Evolutionary conservation across 2,888 invertebrate genomes (phyloP).

Genomic region (Ganaspis brasiliensis): DNA sequence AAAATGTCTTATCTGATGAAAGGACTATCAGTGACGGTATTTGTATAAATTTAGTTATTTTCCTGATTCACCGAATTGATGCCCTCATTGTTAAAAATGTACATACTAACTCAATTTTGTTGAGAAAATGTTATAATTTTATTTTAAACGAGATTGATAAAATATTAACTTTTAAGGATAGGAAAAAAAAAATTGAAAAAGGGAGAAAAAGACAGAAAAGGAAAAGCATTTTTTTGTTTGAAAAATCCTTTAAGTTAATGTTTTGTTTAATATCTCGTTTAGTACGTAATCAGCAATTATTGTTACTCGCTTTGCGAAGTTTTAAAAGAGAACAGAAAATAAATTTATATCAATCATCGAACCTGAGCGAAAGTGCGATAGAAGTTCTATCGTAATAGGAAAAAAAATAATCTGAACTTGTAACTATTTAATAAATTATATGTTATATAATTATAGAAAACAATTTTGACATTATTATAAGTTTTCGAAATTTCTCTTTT

Average conservation of each 20-base stretch:
- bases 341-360: constrained; percentile 11
- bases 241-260: too few relatives aligned
- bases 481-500: too few relatives aligned
- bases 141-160: background rate
- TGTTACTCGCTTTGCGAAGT: background rate
- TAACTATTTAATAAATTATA: constrained; percentile 40
- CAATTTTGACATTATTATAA: background rate
- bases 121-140: background rate
- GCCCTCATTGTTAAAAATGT: constrained; percentile 10
- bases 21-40: background rate
- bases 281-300: background rate
- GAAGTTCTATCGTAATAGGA: background rate
- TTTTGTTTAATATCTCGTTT: too few relatives aligned
- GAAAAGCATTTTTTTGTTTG: too few relatives aligned
- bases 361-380: background rate
- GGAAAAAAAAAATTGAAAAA: too few relatives aligned
- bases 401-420: constrained; percentile 29
- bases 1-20: constrained; percentile 3
- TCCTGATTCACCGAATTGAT: background rate
- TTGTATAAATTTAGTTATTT: constrained; percentile 27
- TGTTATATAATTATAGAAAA: constrained; percentile 32
- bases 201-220: too few relatives aligned
- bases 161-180: too few relatives aligned
- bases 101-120: constrained; percentile 19
- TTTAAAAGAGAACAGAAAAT: constrained; percentile 6